Evolutionary conservation across 2,113 vertebrate genomes (phyloP), one percentile per base, ranked within the genome.

Genomic region (Leptodactylus fuscus): DNA sequence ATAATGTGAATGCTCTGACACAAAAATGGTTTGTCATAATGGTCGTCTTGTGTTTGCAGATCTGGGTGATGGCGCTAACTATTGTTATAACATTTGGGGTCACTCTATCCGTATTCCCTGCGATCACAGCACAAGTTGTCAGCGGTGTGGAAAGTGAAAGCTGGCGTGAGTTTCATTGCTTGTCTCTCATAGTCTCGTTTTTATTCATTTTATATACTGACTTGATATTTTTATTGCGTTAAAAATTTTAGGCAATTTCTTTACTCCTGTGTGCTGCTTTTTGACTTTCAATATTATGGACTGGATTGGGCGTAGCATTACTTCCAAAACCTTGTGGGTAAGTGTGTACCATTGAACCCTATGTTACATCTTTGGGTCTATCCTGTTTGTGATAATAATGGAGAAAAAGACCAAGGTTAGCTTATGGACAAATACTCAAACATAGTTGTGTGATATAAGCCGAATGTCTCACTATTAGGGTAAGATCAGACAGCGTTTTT

Each of bases 1-100:
- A n/a, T n/a, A n/a, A n/a, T n/a, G n/a, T n/a, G n/a, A n/a, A n/a
- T n/a, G n/a, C n/a, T n/a, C n/a, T n/a, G n/a, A 9, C 41, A 44
- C 41, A 44, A 44, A 44, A 44, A 46, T 1, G 44, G 29, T n/a
- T 41, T 6, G 4, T 7, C 2, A 38, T 41, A 22, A 58, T 48
- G 53, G 16, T 62, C 67, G 13, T 51, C 15, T 38, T 41, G 20
- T 85, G 51, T 70, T 27, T 58, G 2, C 87, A 97, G 96, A 93
- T 97, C 86, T 94, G 95, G 96, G 92, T 95, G 87, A 95, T 93
- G 92, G 96, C 96, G 4, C 92, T 97, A 75, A 96, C 95, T 24
- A 95, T 97, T 48, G 95, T 94, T 0, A 90, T 96, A 24, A 93
- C 95, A 48, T 97, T 97, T 92, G 95, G 93, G 0, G 95, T 96